Conservation (phyloP, 2,888 invertebrate genomes). For the Ophonus ardosiacus region DNA sequence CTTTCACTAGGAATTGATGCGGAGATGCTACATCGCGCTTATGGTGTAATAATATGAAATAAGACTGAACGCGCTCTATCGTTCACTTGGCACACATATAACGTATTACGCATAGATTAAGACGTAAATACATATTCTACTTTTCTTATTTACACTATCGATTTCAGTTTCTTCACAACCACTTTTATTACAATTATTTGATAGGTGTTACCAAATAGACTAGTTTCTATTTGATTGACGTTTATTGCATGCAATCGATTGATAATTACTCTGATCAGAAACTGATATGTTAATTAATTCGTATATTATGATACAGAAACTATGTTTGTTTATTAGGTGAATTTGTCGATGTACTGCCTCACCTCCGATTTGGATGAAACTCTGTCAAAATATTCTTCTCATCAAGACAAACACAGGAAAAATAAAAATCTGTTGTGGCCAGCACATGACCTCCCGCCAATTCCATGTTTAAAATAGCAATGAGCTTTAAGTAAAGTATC, state of each 20-base stretch:
- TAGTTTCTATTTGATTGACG: background rate
- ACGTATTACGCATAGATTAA: slow-evolving; percentile 13
- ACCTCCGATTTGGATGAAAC: too few relatives aligned
- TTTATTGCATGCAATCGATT: background rate
- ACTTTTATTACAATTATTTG: background rate
- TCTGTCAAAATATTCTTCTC: too few relatives aligned
- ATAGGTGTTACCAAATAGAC: background rate
- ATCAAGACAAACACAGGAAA: too few relatives aligned
- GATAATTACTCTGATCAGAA: background rate
- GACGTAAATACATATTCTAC: slow-evolving; percentile 33
- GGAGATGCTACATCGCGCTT: slow-evolving; percentile 25
- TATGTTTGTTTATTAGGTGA: background rate
- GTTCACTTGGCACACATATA: slow-evolving; percentile 22
- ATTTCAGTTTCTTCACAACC: background rate
- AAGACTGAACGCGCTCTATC: slow-evolving; percentile 4
- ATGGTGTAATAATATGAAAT: slow-evolving; percentile 61
- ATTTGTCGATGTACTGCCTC: too few relatives aligned
- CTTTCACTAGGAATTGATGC: slow-evolving; percentile 43
- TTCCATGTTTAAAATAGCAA: too few relatives aligned
- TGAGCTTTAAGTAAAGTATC: too few relatives aligned
- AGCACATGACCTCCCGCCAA: too few relatives aligned
- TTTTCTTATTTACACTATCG: slow-evolving; percentile 15
- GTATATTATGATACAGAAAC: too few relatives aligned
- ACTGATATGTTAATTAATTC: background rate
- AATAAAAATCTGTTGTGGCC: too few relatives aligned